These are phyloP conservation scores for Eonycteris spelaea DNA, from an alignment of 2,113 vertebrate genomes.

Conservation along the genomic window DNA sequence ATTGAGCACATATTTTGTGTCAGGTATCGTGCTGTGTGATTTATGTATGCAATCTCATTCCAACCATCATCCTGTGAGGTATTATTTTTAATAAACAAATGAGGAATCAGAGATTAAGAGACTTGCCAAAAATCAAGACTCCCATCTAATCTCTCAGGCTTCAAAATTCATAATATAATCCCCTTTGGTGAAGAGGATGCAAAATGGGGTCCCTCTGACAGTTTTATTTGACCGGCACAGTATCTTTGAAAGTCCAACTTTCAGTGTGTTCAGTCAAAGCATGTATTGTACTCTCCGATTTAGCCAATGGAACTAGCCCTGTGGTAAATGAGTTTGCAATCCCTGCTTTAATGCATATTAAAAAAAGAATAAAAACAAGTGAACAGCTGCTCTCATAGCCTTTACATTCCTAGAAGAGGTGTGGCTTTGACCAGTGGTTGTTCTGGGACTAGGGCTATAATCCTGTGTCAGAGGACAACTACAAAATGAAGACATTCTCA, in stretches of 20 bases:
- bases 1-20: not conserved
- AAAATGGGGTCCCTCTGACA: not conserved
- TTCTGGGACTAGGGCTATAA: not conserved
- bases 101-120: not conserved
- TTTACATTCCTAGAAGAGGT: not conserved
- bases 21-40: not conserved
- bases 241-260: not conserved
- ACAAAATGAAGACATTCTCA: not conserved
- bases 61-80: not conserved
- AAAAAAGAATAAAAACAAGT: constrained; percentile 26
- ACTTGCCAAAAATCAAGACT: not conserved
- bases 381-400: not conserved
- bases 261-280: constrained; percentile 10
- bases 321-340: not conserved
- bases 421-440: not conserved
- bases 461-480: not conserved
- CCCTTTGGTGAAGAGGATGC: not conserved
- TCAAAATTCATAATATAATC: not conserved
- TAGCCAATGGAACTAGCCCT: not conserved
- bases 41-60: not conserved
- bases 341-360: not conserved
- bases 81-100: not conserved
- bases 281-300: not conserved
- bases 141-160: not conserved
- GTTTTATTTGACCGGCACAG: not conserved